Evolutionary conservation across 2,797 vertebrate species (phyloP).

Genomic region (Florisuga fusca): DNA sequence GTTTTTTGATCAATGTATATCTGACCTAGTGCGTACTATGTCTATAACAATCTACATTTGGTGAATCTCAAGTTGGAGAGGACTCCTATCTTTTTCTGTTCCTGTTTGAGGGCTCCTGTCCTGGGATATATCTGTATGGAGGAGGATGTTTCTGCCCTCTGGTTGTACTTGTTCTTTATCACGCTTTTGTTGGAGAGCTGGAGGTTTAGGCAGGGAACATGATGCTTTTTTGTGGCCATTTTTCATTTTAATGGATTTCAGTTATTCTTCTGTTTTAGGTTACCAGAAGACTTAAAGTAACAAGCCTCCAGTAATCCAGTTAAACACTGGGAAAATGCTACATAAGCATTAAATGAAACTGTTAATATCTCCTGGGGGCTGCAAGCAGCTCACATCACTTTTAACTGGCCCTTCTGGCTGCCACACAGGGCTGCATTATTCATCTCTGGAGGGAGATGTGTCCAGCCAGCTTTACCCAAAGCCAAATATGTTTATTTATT

Average conservation of each 20-base stretch:
- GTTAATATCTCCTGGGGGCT: background rate
- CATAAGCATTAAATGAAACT: slow-evolving; percentile 27
- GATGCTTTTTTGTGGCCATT: background rate
- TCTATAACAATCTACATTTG: background rate
- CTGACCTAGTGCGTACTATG: background rate
- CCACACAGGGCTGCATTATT: background rate
- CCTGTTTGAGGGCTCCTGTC: background rate
- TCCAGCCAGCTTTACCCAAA: background rate
- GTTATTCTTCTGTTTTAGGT: slow-evolving; percentile 4
- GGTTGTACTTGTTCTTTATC: background rate
- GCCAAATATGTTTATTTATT: slow-evolving; percentile 48
- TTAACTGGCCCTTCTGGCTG: background rate
- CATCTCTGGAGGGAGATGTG: background rate
- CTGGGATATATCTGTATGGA: background rate
- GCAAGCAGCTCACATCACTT: background rate
- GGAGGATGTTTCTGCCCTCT: background rate
- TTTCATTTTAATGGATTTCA: slow-evolving; percentile 21
- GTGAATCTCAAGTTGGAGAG: background rate
- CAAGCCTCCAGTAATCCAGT: slow-evolving; percentile 12
- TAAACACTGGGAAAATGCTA: slow-evolving; percentile 7
- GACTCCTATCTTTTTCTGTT: background rate
- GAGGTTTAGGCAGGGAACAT: background rate
- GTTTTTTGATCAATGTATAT: background rate
- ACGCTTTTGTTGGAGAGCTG: background rate
- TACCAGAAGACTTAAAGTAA: background rate